Evolutionary conservation across 2,113 vertebrate species (phyloP).

Genomic region (Axis porcinus): DNA sequence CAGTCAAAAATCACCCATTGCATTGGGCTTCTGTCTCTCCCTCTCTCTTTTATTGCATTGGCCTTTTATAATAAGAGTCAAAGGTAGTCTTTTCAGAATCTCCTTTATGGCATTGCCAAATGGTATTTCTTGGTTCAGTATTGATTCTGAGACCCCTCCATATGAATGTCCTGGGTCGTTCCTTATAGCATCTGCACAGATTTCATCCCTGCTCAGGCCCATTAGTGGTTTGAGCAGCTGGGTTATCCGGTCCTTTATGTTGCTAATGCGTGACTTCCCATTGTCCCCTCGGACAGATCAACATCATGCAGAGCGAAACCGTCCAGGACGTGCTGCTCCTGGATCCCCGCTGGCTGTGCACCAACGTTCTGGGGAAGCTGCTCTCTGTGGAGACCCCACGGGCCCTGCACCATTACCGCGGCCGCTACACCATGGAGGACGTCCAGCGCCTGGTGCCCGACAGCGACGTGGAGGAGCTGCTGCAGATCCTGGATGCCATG

Average conservation of each 20-base stretch:
- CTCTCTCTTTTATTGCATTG: not conserved
- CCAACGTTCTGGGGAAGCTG: conserved; percentile 90
- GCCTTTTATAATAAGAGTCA: not conserved
- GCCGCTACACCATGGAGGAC: conserved; percentile 95
- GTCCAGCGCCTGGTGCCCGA: conserved; percentile 93
- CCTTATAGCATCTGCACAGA: not conserved
- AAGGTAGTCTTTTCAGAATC: not conserved
- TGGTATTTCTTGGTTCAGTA: not conserved
- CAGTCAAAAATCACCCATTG: not conserved
- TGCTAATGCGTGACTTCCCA: not conserved
- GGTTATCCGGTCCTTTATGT: not conserved
- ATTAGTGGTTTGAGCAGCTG: not conserved
- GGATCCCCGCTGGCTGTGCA: conserved; percentile 97
- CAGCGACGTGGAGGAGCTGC: conserved; percentile 94
- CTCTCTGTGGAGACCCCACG: conserved; percentile 94
- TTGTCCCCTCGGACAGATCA: conserved; percentile 85
- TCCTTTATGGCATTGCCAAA: not conserved
- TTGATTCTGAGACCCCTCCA: not conserved
- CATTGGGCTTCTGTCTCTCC: not conserved
- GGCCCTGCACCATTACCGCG: conserved; percentile 97
- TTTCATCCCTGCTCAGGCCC: fast-evolving
- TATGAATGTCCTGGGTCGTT: fast-evolving
- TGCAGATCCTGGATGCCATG: conserved; percentile 98
- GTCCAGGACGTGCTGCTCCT: conserved; percentile 97
- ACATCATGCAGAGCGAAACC: conserved; percentile 98